Conservation (phyloP, 1,140 invertebrate genomes). For the Drosophila pseudoananassae region DNA sequence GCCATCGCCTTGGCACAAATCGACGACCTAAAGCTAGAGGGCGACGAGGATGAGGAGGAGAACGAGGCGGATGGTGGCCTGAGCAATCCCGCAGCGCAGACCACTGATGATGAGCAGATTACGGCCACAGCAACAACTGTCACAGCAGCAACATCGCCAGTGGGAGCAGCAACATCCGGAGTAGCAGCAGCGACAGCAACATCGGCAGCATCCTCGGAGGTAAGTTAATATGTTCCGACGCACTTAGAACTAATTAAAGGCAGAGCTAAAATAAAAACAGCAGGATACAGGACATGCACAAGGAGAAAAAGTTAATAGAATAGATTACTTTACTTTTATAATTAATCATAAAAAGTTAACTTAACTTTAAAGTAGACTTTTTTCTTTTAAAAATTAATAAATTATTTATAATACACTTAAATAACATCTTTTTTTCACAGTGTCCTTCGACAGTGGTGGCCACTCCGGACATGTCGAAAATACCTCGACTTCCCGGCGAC, state of each 20-base stretch:
- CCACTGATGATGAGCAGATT: slow-evolving; percentile 70
- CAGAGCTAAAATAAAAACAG: slow-evolving; percentile 65
- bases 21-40: slow-evolving; percentile 65
- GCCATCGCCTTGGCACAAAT: slow-evolving; percentile 74
- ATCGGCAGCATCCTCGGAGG: slow-evolving; percentile 46
- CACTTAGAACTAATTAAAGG: slow-evolving; percentile 76
- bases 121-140: slow-evolving; percentile 36
- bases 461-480: slow-evolving; percentile 81
- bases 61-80: slow-evolving; percentile 36
- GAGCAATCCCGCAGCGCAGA: slow-evolving; percentile 73
- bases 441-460: slow-evolving; percentile 18
- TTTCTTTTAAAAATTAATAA: no score
- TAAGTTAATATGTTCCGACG: slow-evolving; percentile 57
- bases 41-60: slow-evolving; percentile 48
- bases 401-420: no score
- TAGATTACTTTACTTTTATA: background rate
- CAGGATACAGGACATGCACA: slow-evolving; percentile 43
- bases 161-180: slow-evolving; percentile 1
- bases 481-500: slow-evolving; percentile 85
- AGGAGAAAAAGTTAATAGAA: background rate
- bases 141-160: slow-evolving; percentile 15
- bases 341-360: background rate
- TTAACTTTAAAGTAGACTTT: no score
- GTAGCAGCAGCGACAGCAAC: slow-evolving; percentile 1
- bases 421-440: background rate